Evolutionary conservation across 2,888 invertebrate genomes (phyloP), one percentile per base, ranked within the genome.

Genomic region (Plutella xylostella): DNA sequence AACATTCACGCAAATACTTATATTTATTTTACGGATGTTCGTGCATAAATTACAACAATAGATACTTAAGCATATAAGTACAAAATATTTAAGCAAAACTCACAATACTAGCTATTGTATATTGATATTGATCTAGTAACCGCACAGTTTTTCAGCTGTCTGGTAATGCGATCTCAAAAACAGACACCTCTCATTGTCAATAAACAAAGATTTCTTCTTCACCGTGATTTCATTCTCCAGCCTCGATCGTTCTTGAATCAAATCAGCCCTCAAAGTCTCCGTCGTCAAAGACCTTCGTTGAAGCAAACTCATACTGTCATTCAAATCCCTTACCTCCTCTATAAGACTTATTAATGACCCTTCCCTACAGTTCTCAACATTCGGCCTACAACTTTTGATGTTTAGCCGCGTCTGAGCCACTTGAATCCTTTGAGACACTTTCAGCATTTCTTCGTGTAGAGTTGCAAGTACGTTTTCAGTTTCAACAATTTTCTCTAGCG

Each of bases 381-480:
- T 71, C 0, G 82, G 82, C 15, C 82, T 61, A 31, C 65, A 65
- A 43, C 64, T 72, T 48, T 83, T 83, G 18, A 68, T 70, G 50
- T 82, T 77, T 56, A 83, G 55, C 55, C 82, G 66, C 5, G 82
- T 82, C 49, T 83, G 83, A 0, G 72, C 79, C 0, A 83, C 80
- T 59, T 80, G 80, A 2, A 80, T 62, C 18, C 82, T 63, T 40
- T 83, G 83, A 0, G 68, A 66, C 0, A 82, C 72, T 31, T 76
- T 80, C 51, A 78, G 46, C 53, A 74, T 78, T 56, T 83, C 83
- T 11, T 77, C 76, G 43, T 80, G 70, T 38, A 82, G 47, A 1
- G 70, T 77, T 43, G 74, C 68, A 9, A 82, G 46, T 46, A 80
- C 72, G 22, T 82, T 82, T 48, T 83, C 83, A 0, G 75, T 75